Conservation (phyloP, 2,797 vertebrate genomes). For the Aselliscus stoliczkanus region DNA sequence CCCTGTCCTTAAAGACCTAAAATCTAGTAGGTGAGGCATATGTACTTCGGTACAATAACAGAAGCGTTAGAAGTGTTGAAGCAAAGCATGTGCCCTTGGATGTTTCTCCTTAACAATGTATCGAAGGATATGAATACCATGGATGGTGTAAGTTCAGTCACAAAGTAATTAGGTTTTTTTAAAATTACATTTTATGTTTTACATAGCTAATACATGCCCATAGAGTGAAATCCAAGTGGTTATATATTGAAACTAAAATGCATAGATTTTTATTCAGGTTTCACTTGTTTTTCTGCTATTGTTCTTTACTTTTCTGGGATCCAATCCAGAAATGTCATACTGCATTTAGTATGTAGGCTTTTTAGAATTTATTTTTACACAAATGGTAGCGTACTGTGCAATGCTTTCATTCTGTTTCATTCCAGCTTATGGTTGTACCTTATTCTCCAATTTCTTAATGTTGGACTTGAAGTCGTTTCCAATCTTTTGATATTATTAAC, state of each 20-base stretch:
- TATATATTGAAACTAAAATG: background rate
- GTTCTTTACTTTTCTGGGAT: background rate
- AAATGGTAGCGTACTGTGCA: background rate
- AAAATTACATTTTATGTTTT: background rate
- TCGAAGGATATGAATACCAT: background rate
- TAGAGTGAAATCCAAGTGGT: background rate
- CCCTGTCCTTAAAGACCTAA: background rate
- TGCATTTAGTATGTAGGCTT: background rate
- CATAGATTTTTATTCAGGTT: background rate
- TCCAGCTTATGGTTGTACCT: background rate
- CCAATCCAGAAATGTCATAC: background rate
- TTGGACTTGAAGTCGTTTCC: background rate
- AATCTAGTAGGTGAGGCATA: background rate
- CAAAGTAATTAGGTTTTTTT: background rate
- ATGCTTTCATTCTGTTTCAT: background rate
- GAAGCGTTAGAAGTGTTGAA: background rate
- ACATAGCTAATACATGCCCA: background rate
- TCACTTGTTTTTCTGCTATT: background rate
- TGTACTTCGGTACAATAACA: background rate
- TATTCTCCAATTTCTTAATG: background rate
- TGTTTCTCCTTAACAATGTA: background rate
- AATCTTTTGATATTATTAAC: background rate
- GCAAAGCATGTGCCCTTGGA: background rate
- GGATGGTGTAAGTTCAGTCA: background rate
- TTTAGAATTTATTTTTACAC: constrained; percentile 14